A percentile compares a stretch with the other conserved stretches of the same genome.
phyloP scores from a whole-genome alignment of 2,888 invertebrate genomes.

The Callimorpha dominula region DNA sequence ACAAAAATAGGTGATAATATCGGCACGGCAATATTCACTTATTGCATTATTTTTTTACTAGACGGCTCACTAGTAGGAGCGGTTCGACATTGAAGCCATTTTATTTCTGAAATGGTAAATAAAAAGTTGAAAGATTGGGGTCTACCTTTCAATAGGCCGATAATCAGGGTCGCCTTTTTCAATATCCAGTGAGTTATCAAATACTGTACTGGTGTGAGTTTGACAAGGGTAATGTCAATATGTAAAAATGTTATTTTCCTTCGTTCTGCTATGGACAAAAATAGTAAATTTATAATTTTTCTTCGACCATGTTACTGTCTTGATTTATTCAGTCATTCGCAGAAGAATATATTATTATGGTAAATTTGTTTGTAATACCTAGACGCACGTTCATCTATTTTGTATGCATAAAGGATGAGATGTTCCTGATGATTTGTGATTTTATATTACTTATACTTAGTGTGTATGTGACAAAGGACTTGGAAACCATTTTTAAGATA shows the following conservation, averaged over 20 bases:
- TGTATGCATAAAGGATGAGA: too few species aligned
- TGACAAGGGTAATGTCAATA: conserved; percentile 48
- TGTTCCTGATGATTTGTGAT: too few species aligned
- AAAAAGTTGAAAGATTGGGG: conserved; percentile 35
- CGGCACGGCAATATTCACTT: too few species aligned
- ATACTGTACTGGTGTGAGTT: conserved; percentile 42
- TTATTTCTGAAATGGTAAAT: conserved; percentile 37
- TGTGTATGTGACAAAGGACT: too few species aligned
- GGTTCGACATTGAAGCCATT: conserved; percentile 21
- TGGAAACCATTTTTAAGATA: too few species aligned
- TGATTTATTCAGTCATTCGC: not conserved
- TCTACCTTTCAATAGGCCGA: conserved; percentile 45
- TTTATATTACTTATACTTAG: too few species aligned
- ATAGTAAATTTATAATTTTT: conserved; percentile 9
- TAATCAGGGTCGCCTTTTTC: conserved; percentile 53
- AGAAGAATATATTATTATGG: not conserved
- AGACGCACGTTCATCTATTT: too few species aligned
- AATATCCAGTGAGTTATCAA: conserved; percentile 50
- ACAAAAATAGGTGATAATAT: too few species aligned
- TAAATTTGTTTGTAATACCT: too few species aligned
- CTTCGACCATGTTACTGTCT: not conserved
- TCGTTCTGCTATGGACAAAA: conserved; percentile 13
- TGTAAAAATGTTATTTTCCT: conserved; percentile 35
- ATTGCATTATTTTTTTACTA: not conserved
- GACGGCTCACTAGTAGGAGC: conserved; percentile 16